Base-by-base conservation (phyloP, 2,113 vertebrate species). In the Perca flavescens region DNA sequence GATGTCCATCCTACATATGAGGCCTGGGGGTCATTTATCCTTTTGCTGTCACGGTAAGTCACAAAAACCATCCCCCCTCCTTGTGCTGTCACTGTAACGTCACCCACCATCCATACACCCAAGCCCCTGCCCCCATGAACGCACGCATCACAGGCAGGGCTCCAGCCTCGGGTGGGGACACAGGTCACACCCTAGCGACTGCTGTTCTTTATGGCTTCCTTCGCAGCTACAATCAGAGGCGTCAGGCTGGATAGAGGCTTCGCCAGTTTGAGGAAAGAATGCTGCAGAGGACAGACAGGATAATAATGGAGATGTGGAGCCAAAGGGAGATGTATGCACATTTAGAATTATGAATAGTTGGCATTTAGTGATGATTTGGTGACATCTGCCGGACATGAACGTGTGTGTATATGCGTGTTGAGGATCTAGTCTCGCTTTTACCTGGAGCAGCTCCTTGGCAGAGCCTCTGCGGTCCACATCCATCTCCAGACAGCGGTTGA, bases 181-280 rank as follows among this genome's bases (percentile, higher is more conserved):
- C 72, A 63, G 82, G 83, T 74, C 74, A 78, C 77, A 57, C 54
- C 74, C 92, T 98, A 99, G 93, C 98, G 97, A 94, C 97, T 98
- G 96, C 97, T 99, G 95, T 99, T 99, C 95, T 99, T 99, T 95
- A 99, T 99, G 43, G 98, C 98, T 95, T 99, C 98, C 95, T 99
- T 99, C 16, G 98, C 98, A 80, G 98, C 98, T 83, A 99, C 97
- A 96, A 99, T 99, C 95, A 99, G 96, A 83, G 98, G 98, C 90
- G 97, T 99, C 95, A 99, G 96, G 92, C 98, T 99, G 89, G 98
- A 99, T 56, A 99, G 97, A 14, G 98, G 98, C 96, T 99, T 99
- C 88, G 98, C 98, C 96, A 99, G 90, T 95, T 99, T 99, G 95
- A 99, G 96, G 96, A 99, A 99, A 28, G 97, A 96, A 96, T 99